Evolutionary conservation across 2,113 vertebrate species (phyloP).

Genomic region (Vidua chalybeata): DNA sequence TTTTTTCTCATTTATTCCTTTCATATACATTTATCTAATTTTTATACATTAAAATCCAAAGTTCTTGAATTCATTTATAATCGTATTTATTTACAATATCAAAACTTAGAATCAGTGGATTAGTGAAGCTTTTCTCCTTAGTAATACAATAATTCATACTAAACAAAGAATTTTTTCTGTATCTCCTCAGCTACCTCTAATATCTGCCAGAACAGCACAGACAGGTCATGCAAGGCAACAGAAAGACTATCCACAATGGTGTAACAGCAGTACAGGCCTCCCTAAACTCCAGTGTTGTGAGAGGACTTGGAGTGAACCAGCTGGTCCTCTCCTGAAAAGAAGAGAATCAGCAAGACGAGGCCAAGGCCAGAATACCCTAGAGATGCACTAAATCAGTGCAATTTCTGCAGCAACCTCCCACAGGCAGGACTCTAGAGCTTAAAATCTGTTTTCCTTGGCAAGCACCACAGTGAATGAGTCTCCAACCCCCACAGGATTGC

Average conservation of each 20-base stretch:
- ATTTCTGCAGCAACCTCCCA: conserved; percentile 50
- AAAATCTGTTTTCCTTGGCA: conserved; percentile 67
- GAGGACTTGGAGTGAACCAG: conserved; percentile 34
- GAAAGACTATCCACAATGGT: neutral
- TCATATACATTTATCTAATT: neutral
- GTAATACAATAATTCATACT: neutral
- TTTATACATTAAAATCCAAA: neutral
- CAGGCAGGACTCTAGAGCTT: conserved; percentile 47
- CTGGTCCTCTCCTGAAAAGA: conserved; percentile 43
- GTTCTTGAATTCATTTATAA: neutral
- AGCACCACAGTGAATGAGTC: neutral
- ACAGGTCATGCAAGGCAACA: conserved; percentile 35
- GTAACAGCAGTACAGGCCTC: neutral
- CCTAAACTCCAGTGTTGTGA: neutral
- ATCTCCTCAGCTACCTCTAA: neutral
- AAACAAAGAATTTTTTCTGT: neutral
- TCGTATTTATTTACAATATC: neutral
- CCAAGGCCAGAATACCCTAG: conserved; percentile 49
- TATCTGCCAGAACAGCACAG: conserved; percentile 1
- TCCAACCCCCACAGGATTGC: neutral
- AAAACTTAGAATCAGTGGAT: neutral
- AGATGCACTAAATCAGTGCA: conserved; percentile 36
- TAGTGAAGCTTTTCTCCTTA: neutral
- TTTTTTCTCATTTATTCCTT: neutral
- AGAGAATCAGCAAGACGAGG: conserved; percentile 1